Base-by-base conservation (phyloP, 2,113 vertebrate species). In the Pseudopodoces humilis region DNA sequence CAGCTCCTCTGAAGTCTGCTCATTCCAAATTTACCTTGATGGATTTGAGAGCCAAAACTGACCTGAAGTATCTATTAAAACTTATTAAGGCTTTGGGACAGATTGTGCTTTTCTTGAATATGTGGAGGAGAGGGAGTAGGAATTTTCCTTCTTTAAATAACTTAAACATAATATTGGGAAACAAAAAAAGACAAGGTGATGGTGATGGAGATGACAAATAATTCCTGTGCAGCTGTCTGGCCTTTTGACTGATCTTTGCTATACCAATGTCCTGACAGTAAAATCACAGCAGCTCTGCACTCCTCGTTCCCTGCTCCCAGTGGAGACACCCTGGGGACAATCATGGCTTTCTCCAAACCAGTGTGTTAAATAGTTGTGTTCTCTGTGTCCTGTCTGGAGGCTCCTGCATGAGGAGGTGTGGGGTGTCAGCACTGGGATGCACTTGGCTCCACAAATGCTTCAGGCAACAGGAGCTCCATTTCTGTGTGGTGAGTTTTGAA, bases 51-150 rank as follows among this genome's bases (percentile, higher is more conserved):
- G 41, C 78, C 88, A 69, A 87, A 93, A 93, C 20, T 62, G 78
- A 35, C 52, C 70, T 72, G 49, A 71, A 76, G 10, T 59, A 71
- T 21, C 41, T 68, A 33, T 80, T 76, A 95, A 91, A 87, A 78
- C 65, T 84, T 93, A 76, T 88, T 56, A 76, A 93, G 69, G 53
- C 62, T 96, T 82, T 96, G 92, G 63, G 78, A 94, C 37, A 91
- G 74, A 60, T 41, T 43, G 41, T 79, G 44, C 37, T 91, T 90
- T 75, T 28, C 78, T 64, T 69, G 87, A 87, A 53, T 47, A 41
- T 76, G 44, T 41, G 6, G 16, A 68, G 27, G 85, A 39, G 64
- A 90, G 19, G 41, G 65, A 93, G 58, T 19, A 82, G 52, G 52
- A 91, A 91, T 89, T 87, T 92, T 58, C 62, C n/a, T 91, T 41